A percentile compares a stretch with the other conserved stretches of the same genome.
phyloP scores from a whole-genome alignment of 2,888 invertebrate species.

The Cataglyphis altisquamis region DNA sequence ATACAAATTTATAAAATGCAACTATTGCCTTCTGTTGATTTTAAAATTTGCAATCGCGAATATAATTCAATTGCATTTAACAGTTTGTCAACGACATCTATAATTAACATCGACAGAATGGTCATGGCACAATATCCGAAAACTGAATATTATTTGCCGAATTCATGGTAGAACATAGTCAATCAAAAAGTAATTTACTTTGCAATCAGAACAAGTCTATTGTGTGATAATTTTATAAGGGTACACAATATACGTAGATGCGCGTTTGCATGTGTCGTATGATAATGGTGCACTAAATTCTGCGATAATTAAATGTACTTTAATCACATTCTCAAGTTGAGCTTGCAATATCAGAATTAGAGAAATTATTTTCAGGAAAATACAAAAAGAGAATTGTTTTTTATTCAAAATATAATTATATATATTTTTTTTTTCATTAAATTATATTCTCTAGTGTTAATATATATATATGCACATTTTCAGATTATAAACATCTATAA shows the following conservation, averaged over 20 bases:
- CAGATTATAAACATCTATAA: neutral
- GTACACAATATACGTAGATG: neutral
- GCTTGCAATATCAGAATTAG: neutral
- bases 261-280: neutral
- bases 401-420: neutral
- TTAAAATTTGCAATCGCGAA: slow-evolving; percentile 5
- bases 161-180: slow-evolving; percentile 27
- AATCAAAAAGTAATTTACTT: slow-evolving; percentile 52
- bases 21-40: neutral
- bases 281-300: neutral
- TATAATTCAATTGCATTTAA: slow-evolving; percentile 33
- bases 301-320: neutral
- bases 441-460: neutral
- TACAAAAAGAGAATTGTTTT: neutral
- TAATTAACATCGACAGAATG: slow-evolving; percentile 23
- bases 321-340: neutral
- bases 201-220: slow-evolving; percentile 42
- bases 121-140: slow-evolving; percentile 20
- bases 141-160: slow-evolving; percentile 43
- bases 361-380: neutral
- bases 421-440: neutral
- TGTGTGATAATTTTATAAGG: slow-evolving; percentile 34
- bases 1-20: neutral
- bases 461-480: neutral
- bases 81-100: neutral